Evolutionary conservation across 2,113 vertebrate genomes (phyloP).

Genomic region (Pelodiscus sinensis): DNA sequence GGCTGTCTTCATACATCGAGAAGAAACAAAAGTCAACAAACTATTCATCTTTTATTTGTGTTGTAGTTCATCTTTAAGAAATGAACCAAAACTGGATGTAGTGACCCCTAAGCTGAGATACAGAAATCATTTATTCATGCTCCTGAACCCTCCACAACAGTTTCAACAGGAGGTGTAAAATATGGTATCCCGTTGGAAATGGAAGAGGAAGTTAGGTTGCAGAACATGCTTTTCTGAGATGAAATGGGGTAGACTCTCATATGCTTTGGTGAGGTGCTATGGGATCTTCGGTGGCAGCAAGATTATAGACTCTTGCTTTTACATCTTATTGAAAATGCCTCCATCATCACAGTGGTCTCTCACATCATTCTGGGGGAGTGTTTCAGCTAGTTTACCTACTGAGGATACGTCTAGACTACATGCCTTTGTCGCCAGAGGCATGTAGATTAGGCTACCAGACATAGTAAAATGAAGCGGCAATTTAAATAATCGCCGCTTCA

Average conservation of each 20-base stretch:
- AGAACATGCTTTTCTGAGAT: background rate
- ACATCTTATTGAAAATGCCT: background rate
- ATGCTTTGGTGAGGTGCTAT: background rate
- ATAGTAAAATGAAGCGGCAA: too few species aligned
- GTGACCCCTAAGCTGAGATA: background rate
- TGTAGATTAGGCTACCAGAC: too few species aligned
- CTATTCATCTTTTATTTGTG: background rate
- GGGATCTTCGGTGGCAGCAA: background rate
- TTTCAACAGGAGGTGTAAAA: background rate
- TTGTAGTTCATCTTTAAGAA: background rate
- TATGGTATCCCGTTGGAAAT: background rate
- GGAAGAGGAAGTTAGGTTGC: background rate
- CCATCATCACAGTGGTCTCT: background rate
- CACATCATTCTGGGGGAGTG: background rate
- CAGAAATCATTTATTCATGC: background rate
- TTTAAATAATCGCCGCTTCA: too few species aligned
- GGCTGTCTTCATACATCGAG: background rate
- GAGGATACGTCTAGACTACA: too few species aligned
- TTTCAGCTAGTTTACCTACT: background rate
- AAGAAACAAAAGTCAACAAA: background rate
- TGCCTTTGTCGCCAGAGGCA: too few species aligned
- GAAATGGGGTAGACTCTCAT: background rate
- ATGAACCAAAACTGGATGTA: background rate
- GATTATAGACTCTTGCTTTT: background rate
- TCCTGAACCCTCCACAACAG: background rate